A percentile compares a stretch with the other conserved stretches of the same genome.
Evolutionary conservation across 2,113 vertebrate genomes (phyloP).

Genomic region (Calyptomena viridis): DNA sequence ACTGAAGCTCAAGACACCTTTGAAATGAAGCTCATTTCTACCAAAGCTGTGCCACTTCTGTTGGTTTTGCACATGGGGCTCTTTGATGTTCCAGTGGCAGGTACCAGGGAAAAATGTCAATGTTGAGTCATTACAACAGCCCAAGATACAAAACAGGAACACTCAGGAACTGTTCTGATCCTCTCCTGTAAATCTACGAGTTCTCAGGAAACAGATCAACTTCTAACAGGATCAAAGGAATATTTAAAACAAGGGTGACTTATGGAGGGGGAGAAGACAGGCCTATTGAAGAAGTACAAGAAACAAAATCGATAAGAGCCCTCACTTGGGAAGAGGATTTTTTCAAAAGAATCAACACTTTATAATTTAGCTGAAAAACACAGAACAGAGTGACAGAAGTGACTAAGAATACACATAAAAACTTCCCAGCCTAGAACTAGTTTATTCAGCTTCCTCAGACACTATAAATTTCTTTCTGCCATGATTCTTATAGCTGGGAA

Average conservation of each 20-base stretch:
- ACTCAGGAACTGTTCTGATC: background rate
- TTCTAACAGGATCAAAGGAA: background rate
- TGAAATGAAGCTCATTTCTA: background rate
- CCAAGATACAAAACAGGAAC: background rate
- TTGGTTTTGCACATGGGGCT: background rate
- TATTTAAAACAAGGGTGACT: background rate
- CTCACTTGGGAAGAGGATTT: background rate
- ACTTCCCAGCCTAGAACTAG: background rate
- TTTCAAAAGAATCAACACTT: background rate
- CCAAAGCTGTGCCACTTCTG: background rate
- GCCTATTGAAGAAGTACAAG: background rate
- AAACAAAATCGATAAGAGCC: background rate
- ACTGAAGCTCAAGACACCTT: background rate
- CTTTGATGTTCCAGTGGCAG: background rate
- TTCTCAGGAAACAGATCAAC: background rate
- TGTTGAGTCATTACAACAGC: background rate
- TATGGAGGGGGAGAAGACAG: background rate
- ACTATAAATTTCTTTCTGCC: background rate
- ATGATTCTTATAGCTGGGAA: background rate
- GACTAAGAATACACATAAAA: background rate
- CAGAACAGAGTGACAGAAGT: background rate
- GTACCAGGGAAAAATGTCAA: background rate
- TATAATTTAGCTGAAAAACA: background rate
- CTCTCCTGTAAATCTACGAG: background rate
- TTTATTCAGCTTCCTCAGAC: constrained; percentile 11